These are phyloP conservation scores for Hypercompe scribonia DNA, from an alignment of 2,888 invertebrate species.

Conservation along the genomic window DNA sequence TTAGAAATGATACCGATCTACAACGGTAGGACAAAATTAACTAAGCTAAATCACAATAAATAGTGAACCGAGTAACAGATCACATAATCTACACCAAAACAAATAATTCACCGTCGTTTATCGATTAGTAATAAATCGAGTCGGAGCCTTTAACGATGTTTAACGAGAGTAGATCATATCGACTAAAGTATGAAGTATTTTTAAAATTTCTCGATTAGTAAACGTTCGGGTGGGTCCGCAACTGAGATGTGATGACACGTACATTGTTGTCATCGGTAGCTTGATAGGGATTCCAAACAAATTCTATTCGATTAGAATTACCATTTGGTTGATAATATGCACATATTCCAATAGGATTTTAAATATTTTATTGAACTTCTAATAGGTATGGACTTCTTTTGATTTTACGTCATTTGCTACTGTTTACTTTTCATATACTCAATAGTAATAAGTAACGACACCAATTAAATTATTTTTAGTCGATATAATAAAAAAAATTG, in stretches of 20 bases:
- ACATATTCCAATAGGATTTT: constrained; percentile 57
- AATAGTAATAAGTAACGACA: too few species aligned
- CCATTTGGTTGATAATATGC: constrained; percentile 31
- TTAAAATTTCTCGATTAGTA: constrained; percentile 69
- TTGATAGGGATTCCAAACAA: constrained; percentile 59
- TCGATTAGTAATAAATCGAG: constrained; percentile 74
- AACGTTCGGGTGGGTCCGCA: constrained; percentile 65
- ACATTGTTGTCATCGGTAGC: constrained; percentile 60
- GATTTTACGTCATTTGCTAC: too few species aligned
- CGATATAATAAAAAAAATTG: background rate
- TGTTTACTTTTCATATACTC: too few species aligned
- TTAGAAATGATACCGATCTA: constrained; percentile 9
- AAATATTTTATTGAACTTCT: constrained; percentile 57
- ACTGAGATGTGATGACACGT: constrained; percentile 57
- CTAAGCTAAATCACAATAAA: constrained; percentile 44
- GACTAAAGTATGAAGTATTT: constrained; percentile 64
- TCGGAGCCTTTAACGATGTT: constrained; percentile 71
- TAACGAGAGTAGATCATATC: constrained; percentile 74
- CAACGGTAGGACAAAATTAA: constrained; percentile 32
- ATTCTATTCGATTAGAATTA: constrained; percentile 51
- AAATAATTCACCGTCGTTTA: constrained; percentile 69
- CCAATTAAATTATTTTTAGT: constrained; percentile 25
- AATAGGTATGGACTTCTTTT: constrained; percentile 14
- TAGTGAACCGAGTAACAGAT: constrained; percentile 39
- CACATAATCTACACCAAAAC: constrained; percentile 58